A percentile compares a stretch with the other conserved stretches of the same genome.
These are phyloP conservation scores for Lepilemur septentrionalis DNA, from an alignment of 2,797 vertebrate species.

Conservation along the genomic window DNA sequence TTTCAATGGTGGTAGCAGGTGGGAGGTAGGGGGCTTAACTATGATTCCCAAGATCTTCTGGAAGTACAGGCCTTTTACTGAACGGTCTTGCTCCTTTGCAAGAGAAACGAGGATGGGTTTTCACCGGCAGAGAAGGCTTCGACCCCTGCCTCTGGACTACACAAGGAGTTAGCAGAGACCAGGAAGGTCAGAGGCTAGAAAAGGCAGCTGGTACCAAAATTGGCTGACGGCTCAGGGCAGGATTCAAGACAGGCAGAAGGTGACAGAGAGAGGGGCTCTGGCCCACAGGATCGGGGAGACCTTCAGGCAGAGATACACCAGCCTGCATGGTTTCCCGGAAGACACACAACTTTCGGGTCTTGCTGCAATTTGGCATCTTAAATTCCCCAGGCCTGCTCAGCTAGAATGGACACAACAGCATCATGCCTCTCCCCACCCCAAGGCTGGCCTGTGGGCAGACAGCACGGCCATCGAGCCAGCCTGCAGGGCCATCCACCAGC, in stretches of 20 bases:
- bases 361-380: neutral
- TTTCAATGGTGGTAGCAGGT: fast-evolving
- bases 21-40: neutral
- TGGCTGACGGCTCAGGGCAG: neutral
- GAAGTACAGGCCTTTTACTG: neutral
- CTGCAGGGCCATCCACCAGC: neutral
- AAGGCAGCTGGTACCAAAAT: neutral
- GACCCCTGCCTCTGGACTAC: fast-evolving
- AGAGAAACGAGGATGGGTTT: neutral
- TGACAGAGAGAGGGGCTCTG: neutral
- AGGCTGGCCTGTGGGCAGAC: neutral
- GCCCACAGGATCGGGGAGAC: neutral
- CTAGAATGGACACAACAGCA: fast-evolving
- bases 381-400: neutral
- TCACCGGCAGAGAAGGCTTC: neutral
- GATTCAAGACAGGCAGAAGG: neutral
- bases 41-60: neutral
- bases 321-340: neutral
- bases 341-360: neutral
- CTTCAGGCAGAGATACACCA: neutral
- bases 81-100: neutral
- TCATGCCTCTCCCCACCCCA: fast-evolving
- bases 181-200: neutral
- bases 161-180: neutral
- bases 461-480: neutral